These are phyloP conservation scores for Apamea crenata DNA, from an alignment of 2,888 invertebrate species.

Conservation along the genomic window DNA sequence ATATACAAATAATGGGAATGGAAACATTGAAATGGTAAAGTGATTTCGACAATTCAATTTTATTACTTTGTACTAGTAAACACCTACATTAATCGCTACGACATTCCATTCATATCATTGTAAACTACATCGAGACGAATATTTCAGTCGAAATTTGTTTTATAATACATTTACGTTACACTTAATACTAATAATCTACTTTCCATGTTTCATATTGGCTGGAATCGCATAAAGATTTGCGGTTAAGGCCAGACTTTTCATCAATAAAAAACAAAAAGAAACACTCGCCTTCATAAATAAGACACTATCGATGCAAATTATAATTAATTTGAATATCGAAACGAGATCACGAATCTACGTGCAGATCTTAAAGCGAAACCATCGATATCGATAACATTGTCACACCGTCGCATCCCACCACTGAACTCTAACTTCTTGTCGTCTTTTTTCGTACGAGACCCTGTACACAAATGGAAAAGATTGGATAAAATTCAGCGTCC, in stretches of 20 bases:
- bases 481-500: conserved; percentile 52
- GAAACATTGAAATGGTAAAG: conserved; percentile 63
- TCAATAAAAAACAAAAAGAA: conserved; percentile 67
- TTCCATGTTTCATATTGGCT: conserved; percentile 84
- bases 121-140: conserved; percentile 89
- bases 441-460: conserved; percentile 39
- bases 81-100: conserved; percentile 85
- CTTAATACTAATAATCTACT: conserved; percentile 79
- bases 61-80: conserved; percentile 89
- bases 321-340: conserved; percentile 74
- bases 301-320: conserved; percentile 79
- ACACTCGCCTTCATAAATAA: conserved; percentile 71
- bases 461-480: conserved; percentile 49
- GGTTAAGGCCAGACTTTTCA: conserved; percentile 82
- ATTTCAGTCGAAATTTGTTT: conserved; percentile 89
- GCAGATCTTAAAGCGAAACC: conserved; percentile 75
- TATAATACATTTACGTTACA: conserved; percentile 85
- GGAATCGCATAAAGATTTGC: conserved; percentile 86
- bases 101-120: conserved; percentile 86
- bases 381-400: conserved; percentile 73
- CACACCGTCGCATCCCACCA: conserved; percentile 71
- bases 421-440: conserved; percentile 60
- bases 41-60: conserved; percentile 72
- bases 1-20: conserved; percentile 58
- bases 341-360: conserved; percentile 76